phyloP scores from a whole-genome alignment of 2,888 invertebrate species.

The Abscondita cerata region DNA sequence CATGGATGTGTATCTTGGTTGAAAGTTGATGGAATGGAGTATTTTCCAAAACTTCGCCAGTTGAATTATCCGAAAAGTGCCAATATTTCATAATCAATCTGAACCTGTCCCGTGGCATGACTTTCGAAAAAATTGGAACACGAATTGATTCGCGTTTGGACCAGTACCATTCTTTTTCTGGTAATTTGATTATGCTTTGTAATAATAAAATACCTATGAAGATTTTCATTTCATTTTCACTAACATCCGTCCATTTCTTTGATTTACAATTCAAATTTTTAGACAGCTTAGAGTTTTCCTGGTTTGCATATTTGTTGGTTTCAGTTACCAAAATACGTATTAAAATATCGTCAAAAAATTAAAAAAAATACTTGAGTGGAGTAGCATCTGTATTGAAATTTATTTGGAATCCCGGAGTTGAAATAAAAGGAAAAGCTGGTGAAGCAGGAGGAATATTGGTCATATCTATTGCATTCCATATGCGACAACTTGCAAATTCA shows the following conservation, averaged over 20 bases:
- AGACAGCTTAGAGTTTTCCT: too few relatives aligned
- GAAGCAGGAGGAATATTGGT: background rate
- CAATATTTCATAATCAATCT: too few relatives aligned
- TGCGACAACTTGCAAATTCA: background rate
- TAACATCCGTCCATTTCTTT: too few relatives aligned
- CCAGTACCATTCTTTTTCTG: background rate
- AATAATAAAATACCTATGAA: background rate
- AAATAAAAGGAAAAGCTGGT: background rate
- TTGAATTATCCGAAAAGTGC: background rate
- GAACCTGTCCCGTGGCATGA: too few relatives aligned
- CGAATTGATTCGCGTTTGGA: background rate
- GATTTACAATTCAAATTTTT: too few relatives aligned
- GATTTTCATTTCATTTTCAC: background rate
- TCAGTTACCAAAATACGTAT: background rate
- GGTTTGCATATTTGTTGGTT: too few relatives aligned
- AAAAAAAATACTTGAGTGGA: background rate
- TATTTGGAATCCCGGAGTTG: too few relatives aligned
- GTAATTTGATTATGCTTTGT: too few relatives aligned
- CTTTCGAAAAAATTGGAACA: too few relatives aligned
- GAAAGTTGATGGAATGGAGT: background rate
- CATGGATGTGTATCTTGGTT: too few relatives aligned
- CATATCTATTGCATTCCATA: too few relatives aligned
- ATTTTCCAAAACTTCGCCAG: too few relatives aligned
- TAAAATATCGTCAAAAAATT: background rate
- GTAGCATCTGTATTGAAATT: background rate